Percentiles rank a stretch among this genome's conserved stretches.
Conservation (phyloP, 2,888 invertebrate species). For the Rhingia rostrata region DNA sequence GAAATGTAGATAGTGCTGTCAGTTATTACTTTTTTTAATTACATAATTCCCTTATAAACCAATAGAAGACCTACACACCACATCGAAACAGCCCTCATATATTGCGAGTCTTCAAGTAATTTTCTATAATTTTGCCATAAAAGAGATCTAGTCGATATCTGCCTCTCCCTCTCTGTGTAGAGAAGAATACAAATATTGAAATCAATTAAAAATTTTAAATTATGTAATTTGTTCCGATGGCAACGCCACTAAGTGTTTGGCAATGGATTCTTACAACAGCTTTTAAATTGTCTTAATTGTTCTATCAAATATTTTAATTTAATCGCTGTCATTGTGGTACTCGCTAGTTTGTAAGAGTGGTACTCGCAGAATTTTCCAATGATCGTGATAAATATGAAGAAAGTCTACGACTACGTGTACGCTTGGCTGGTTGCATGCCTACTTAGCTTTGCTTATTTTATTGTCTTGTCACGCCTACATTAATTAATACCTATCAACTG, state of each 20-base stretch:
- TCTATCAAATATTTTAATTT: conserved; percentile 40
- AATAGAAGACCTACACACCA: conserved; percentile 20
- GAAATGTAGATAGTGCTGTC: conserved; percentile 1
- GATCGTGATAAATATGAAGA: background rate
- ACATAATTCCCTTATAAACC: conserved; percentile 47
- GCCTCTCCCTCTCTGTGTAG: background rate
- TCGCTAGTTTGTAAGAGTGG: background rate
- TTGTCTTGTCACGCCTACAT: conserved; percentile 64
- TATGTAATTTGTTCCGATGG: conserved; percentile 25
- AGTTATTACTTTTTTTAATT: conserved; percentile 31
- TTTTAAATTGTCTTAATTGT: conserved; percentile 39
- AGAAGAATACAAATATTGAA: background rate
- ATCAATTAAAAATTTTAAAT: conserved; percentile 45
- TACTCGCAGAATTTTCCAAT: conserved; percentile 7
- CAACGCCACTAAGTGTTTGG: background rate
- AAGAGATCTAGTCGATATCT: conserved; percentile 11
- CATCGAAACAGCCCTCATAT: conserved; percentile 17
- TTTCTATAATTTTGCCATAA: conserved; percentile 42
- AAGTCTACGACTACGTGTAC: background rate
- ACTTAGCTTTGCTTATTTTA: conserved; percentile 21
- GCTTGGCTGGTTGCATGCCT: conserved; percentile 18
- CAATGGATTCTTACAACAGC: conserved; percentile 6
- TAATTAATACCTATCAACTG: conserved; percentile 56
- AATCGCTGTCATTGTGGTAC: background rate
- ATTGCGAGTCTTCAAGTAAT: conserved; percentile 32